phyloP scores from a whole-genome alignment of 2,888 invertebrate genomes.

The Epinotia ramella region DNA sequence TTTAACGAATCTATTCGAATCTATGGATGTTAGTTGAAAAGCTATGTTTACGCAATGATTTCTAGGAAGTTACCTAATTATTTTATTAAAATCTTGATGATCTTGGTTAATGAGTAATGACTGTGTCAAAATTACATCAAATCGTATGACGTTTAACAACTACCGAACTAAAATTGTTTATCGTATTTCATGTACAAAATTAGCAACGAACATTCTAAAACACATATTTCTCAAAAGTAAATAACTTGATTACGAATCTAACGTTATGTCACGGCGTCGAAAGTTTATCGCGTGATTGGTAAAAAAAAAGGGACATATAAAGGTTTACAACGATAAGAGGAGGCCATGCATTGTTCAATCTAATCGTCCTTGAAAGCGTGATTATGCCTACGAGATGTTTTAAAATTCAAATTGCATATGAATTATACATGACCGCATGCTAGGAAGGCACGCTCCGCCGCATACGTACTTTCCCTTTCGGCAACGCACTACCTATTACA shows the following conservation, averaged over 20 bases:
- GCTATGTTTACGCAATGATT: background rate
- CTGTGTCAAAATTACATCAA: background rate
- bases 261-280: conserved; percentile 67
- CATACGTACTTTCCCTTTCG: conserved; percentile 82
- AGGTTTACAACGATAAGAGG: conserved; percentile 77
- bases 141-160: background rate
- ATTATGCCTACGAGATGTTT: conserved; percentile 17
- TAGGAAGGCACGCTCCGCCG: conserved; percentile 73
- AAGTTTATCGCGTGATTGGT: conserved; percentile 61
- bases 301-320: conserved; percentile 76
- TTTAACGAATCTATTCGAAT: background rate
- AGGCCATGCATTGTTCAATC: conserved; percentile 71
- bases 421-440: conserved; percentile 38
- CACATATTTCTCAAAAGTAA: conserved; percentile 49
- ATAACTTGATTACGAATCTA: conserved; percentile 50
- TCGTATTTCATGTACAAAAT: background rate
- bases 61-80: background rate
- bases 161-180: background rate
- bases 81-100: background rate
- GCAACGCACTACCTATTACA: conserved; percentile 64
- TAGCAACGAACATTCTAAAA: background rate
- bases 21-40: background rate
- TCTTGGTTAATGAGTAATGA: too few relatives aligned
- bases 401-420: conserved; percentile 33
- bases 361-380: conserved; percentile 74